phyloP scores from a whole-genome alignment of 2,888 invertebrate species.

The Oxystoma pomonae region DNA sequence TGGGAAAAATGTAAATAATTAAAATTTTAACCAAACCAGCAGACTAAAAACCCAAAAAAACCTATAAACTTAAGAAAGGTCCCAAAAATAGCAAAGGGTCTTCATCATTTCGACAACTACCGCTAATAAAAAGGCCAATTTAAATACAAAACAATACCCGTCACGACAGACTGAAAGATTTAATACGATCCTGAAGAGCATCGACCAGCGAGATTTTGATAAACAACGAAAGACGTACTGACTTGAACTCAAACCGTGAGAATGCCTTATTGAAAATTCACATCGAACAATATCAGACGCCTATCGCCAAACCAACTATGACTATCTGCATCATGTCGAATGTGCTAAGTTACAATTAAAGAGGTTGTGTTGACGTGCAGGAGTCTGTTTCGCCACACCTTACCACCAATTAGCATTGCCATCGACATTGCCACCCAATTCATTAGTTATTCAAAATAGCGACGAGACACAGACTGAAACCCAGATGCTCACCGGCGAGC shows the following conservation, averaged over 20 bases:
- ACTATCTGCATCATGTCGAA: neutral
- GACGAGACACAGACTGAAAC: neutral
- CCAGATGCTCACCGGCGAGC: neutral
- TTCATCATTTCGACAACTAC: neutral
- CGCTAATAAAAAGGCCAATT: neutral
- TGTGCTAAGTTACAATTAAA: neutral
- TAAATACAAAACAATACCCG: neutral
- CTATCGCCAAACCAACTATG: neutral
- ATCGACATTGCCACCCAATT: neutral
- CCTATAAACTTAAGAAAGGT: too few species aligned
- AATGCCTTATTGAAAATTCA: neutral
- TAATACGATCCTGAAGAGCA: neutral
- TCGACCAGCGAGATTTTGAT: neutral
- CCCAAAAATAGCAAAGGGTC: neutral
- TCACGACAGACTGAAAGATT: neutral
- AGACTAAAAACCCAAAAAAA: too few species aligned
- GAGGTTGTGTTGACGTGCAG: neutral
- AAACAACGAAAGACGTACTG: neutral
- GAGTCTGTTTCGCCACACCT: neutral
- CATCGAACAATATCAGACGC: neutral
- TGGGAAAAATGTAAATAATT: too few species aligned
- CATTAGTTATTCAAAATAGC: slow-evolving; percentile 4
- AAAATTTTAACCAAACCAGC: too few species aligned
- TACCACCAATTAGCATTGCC: neutral
- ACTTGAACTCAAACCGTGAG: neutral